These are phyloP conservation scores for Eublepharis macularius DNA, from an alignment of 2,113 vertebrate genomes.

Conservation along the genomic window DNA sequence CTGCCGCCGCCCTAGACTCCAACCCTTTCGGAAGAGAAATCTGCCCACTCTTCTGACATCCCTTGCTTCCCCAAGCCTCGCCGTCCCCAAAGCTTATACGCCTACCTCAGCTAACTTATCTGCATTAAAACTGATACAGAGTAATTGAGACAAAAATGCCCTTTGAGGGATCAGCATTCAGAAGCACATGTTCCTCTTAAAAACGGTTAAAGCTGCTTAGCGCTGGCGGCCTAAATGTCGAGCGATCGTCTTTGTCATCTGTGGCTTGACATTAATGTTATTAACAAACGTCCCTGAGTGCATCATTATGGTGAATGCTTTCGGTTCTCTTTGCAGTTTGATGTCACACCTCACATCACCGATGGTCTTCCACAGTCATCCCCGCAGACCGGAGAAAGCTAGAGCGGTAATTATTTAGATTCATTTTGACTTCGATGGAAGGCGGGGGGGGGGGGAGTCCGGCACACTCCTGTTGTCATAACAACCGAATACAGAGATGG, in stretches of 20 bases:
- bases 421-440: constrained; percentile 35
- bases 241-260: neutral
- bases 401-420: neutral
- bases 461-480: constrained; percentile 26
- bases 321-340: constrained; percentile 2
- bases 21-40: no score
- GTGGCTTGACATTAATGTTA: rapidly evolving
- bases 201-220: constrained; percentile 10
- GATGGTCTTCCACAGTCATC: rapidly evolving
- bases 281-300: neutral
- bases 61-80: no score
- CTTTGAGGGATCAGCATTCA: neutral
- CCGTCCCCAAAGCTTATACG: no score
- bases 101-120: no score
- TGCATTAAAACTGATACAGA: no score
- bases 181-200: neutral
- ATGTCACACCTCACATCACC: constrained; percentile 44
- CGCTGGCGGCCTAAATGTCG: rapidly evolving
- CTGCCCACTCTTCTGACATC: no score
- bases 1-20: no score
- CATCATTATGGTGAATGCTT: rapidly evolving
- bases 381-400: neutral
- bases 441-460: constrained; percentile 10
- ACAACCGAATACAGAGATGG: constrained; percentile 26
- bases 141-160: neutral